Percentiles rank a stretch among this genome's conserved stretches.
phyloP scores from a whole-genome alignment of 2,888 invertebrate species.

The Mythimna lalbum region DNA sequence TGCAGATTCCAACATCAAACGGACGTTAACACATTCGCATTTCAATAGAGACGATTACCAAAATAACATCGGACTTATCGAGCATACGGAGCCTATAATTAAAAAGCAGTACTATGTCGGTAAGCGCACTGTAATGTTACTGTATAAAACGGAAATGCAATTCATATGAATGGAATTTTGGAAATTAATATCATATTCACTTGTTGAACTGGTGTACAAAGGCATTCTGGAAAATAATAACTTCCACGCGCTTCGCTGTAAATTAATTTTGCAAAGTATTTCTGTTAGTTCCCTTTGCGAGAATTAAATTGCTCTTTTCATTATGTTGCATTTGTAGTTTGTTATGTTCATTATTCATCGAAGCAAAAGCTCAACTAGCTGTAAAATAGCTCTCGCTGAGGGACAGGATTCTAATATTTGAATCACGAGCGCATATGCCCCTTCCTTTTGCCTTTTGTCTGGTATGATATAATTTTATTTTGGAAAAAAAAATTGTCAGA shows the following conservation, averaged over 20 bases:
- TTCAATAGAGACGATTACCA: conserved; percentile 75
- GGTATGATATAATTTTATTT: too few species aligned
- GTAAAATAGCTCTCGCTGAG: too few species aligned
- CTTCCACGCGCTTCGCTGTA: neutral
- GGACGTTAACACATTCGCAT: conserved; percentile 76
- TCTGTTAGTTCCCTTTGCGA: neutral
- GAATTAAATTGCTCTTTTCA: neutral
- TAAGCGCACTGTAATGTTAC: conserved; percentile 30
- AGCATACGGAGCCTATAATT: conserved; percentile 66
- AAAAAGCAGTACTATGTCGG: conserved; percentile 52
- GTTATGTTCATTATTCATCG: too few species aligned
- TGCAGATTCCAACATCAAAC: conserved; percentile 71
- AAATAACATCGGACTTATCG: conserved; percentile 80
- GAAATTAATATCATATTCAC: too few species aligned
- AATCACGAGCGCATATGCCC: too few species aligned
- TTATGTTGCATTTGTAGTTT: too few species aligned
- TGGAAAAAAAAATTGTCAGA: too few species aligned
- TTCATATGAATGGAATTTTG: neutral
- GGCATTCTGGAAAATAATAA: neutral
- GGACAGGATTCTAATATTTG: too few species aligned
- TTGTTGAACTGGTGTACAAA: neutral
- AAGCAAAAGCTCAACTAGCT: too few species aligned
- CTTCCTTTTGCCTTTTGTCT: too few species aligned
- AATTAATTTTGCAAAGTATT: neutral
- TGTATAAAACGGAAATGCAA: neutral